phyloP scores from a whole-genome alignment of 2,113 vertebrate genomes.

The Datnioides undecimradiatus region DNA sequence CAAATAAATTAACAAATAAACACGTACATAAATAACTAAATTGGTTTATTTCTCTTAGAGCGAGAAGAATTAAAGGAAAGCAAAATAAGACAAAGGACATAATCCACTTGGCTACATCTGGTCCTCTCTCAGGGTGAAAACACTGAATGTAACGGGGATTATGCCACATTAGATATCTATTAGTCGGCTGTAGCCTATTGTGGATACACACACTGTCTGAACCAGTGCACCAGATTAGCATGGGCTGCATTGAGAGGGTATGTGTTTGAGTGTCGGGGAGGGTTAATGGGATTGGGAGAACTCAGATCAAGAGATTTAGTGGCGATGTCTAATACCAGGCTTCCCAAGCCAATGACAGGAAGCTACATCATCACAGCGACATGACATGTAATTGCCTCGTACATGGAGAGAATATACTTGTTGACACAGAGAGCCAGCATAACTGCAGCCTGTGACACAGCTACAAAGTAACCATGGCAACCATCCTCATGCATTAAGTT shows the following conservation, averaged over 20 bases:
- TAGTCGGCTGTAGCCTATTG: not conserved
- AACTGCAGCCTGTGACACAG: not conserved
- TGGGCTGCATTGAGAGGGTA: constrained; percentile 15
- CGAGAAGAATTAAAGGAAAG: not conserved
- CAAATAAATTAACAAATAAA: too few species aligned
- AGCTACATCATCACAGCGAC: not conserved
- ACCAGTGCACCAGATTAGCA: constrained; percentile 41
- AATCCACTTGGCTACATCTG: not conserved
- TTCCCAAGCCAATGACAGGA: constrained; percentile 20
- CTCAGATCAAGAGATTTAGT: constrained; percentile 48
- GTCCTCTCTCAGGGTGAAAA: not conserved
- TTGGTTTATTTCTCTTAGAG: not conserved
- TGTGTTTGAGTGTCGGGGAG: constrained; percentile 28
- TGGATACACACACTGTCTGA: constrained; percentile 11
- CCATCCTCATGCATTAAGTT: not conserved
- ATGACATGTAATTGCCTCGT: not conserved
- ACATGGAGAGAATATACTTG: not conserved
- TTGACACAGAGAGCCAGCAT: not conserved
- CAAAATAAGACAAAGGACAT: not conserved
- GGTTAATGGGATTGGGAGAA: constrained; percentile 55
- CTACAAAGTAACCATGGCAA: not conserved
- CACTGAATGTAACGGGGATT: constrained; percentile 15
- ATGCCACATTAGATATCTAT: constrained; percentile 34
- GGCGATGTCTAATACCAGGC: constrained; percentile 18
- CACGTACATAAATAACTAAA: not conserved